A percentile compares a stretch with the other conserved stretches of the same genome.
Evolutionary conservation across 1,140 invertebrate genomes (phyloP).

Genomic region (Cydia pomonella): DNA sequence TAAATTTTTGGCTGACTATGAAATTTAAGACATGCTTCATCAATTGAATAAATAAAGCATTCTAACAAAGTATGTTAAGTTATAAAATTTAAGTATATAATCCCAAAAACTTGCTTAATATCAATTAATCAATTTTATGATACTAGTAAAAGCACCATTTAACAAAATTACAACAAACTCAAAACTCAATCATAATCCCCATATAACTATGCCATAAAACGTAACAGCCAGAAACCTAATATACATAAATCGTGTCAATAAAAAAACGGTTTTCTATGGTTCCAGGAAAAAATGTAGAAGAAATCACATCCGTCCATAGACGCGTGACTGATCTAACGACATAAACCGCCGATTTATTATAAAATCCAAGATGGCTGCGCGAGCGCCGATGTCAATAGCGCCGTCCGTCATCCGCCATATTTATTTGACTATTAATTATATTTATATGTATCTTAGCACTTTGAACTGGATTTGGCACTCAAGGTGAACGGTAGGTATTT

Average conservation of each 20-base stretch:
- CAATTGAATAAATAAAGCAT: neutral
- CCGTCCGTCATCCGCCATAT: constrained; percentile 69
- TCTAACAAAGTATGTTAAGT: neutral
- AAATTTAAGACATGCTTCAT: neutral
- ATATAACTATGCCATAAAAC: constrained; percentile 14
- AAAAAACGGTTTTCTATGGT: constrained; percentile 25
- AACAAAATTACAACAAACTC: constrained; percentile 5
- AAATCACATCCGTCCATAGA: constrained; percentile 39
- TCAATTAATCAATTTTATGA: constrained; percentile 11
- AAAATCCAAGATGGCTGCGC: constrained; percentile 64
- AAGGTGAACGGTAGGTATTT: too few species aligned
- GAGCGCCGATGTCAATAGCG: constrained; percentile 65
- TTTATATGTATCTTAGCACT: constrained; percentile 21
- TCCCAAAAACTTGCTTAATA: neutral
- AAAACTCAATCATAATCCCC: neutral
- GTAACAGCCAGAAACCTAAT: constrained; percentile 9
- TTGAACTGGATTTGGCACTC: constrained; percentile 25
- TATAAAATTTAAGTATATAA: neutral
- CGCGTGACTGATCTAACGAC: constrained; percentile 69
- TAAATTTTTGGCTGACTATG: too few species aligned
- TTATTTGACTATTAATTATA: constrained; percentile 50
- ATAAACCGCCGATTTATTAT: constrained; percentile 60
- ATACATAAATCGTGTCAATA: constrained; percentile 27
- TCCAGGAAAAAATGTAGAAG: constrained; percentile 15
- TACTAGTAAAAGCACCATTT: neutral